Percentiles rank a stretch among this genome's conserved stretches.
These are phyloP conservation scores for Ardeotis arabs DNA, from an alignment of 2,113 vertebrate species.

Conservation along the genomic window DNA sequence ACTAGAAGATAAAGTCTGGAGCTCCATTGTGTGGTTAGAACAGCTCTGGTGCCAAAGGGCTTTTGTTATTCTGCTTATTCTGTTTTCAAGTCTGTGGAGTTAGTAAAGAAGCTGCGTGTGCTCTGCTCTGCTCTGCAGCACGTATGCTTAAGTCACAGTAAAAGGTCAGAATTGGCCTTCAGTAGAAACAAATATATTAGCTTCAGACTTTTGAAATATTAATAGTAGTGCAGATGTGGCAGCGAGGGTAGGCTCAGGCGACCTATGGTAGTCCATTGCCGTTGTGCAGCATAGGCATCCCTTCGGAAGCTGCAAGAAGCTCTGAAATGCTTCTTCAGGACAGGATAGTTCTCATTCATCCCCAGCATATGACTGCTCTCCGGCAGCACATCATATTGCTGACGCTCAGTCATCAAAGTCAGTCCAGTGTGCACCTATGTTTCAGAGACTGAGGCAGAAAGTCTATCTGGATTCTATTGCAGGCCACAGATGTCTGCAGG, in stretches of 20 bases:
- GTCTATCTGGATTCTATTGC: not conserved
- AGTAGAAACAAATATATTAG: not conserved
- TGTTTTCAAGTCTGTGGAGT: not conserved
- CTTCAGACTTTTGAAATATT: not conserved
- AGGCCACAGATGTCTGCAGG: not conserved
- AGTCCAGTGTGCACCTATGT: not conserved
- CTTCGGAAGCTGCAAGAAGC: not conserved
- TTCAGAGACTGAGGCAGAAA: not conserved
- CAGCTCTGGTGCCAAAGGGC: not conserved
- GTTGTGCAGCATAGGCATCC: not conserved
- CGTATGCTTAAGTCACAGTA: not conserved
- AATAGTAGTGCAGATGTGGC: not conserved
- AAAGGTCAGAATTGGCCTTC: not conserved
- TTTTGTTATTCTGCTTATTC: not conserved
- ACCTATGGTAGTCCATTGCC: not conserved
- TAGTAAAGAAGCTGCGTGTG: not conserved
- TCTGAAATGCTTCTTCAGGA: not conserved
- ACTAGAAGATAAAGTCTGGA: not conserved
- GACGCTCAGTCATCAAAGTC: not conserved
- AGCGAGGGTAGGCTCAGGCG: not conserved
- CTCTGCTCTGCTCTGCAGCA: not conserved
- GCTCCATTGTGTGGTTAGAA: not conserved
- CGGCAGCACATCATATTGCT: fast-evolving
- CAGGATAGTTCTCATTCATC: not conserved
- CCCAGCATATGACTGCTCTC: not conserved